Evolutionary conservation across 2,113 vertebrate species (phyloP).

Genomic region (Apeltes quadracus): DNA sequence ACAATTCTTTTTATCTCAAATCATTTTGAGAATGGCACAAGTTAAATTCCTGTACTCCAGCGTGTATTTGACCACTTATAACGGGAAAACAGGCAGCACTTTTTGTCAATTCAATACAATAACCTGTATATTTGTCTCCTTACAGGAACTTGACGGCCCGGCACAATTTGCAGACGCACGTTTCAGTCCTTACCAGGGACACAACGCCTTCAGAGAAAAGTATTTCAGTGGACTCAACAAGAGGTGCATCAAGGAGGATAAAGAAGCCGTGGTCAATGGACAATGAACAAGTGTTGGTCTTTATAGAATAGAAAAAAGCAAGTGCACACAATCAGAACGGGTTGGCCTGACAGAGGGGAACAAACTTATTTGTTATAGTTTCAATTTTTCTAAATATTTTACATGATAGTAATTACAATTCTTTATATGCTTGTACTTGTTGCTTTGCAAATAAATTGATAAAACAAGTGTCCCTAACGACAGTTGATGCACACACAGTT

Average conservation of each 20-base stretch:
- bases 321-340: too few relatives aligned
- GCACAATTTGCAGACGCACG: constrained; percentile 79
- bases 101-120: background rate
- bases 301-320: constrained; percentile 3
- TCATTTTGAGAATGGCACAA: background rate
- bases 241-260: constrained; percentile 85
- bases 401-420: constrained; percentile 14
- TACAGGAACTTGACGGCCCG: constrained; percentile 84
- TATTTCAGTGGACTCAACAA: constrained; percentile 97
- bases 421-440: constrained; percentile 21
- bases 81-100: background rate
- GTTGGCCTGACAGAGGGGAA: constrained; percentile 14
- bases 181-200: constrained; percentile 87
- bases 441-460: constrained; percentile 52
- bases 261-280: constrained; percentile 68
- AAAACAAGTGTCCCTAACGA: background rate
- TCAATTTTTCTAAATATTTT: constrained; percentile 10
- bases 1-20: background rate
- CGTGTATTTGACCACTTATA: background rate
- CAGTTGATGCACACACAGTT: background rate
- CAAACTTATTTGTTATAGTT: constrained; percentile 8
- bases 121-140: constrained; percentile 23
- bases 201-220: constrained; percentile 97
- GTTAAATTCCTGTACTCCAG: too few relatives aligned
- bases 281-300: constrained; percentile 52